Base-by-base conservation (phyloP, 2,113 vertebrate species). In the Tragelaphus imberbis region DNA sequence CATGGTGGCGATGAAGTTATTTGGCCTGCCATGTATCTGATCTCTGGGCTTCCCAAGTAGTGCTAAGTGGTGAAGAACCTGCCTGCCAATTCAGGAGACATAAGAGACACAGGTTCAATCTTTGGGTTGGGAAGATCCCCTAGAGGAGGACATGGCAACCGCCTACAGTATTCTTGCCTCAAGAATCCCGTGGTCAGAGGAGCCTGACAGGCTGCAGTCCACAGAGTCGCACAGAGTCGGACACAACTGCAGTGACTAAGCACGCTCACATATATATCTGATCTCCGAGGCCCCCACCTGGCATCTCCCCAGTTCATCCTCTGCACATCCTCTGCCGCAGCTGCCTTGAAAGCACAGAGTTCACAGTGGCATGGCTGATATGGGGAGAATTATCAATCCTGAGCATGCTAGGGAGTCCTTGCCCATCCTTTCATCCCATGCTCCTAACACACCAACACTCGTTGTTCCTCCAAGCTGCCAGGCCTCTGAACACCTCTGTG, bases 301-400 rank as follows among this genome's bases (percentile, higher is more conserved):
- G 1, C 40, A 28, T 36, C 49, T 53, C 51, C 27, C 44, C 33
- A 7, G 28, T 12, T 47, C 19, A 0, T 13, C 51, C 68, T 28
- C 17, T 16, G 3, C 3, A 9, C 25, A 5, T 12, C 58, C n/a
- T 75, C 63, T 44, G 49, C 40, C 36, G 5, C 33, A 4, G n/a
- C 9, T 0, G 5, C 49, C 55, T 86, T 40, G 2, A 23, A 40
- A 58, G 56, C 79, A 40, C 8, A 1, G 21, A 7, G 28, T 53
- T 55, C 75, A 27, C 11, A 0, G 0, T 0, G 13, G 12, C 61
- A 4, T 2, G 4, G 36, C 65, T 27, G 6, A 6, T 1, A 0
- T 1, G 15, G 55, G 44, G 12, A 36, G 7, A 5, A 19, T 4
- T 6, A 27, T n/a, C 51, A 33, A 0, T 25, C 80, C 88, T 7